These are phyloP conservation scores for Xestia xanthographa DNA, from an alignment of 2,888 invertebrate genomes.

Conservation along the genomic window DNA sequence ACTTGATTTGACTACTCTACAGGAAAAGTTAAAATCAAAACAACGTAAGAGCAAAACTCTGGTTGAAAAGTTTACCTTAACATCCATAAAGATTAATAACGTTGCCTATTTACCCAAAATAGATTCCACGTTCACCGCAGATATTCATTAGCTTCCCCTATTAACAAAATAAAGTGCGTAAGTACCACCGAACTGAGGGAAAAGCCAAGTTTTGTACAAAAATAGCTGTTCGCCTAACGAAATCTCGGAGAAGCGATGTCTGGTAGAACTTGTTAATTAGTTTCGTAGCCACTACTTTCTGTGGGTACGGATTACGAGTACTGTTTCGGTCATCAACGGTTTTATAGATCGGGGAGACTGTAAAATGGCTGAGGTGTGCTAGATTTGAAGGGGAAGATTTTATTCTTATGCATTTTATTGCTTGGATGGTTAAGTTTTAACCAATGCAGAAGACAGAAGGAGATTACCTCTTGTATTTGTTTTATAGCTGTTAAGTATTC, in stretches of 20 bases:
- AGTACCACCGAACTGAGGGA: constrained; percentile 36
- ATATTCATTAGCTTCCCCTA: constrained; percentile 49
- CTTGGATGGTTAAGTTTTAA: too few relatives aligned
- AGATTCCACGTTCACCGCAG: constrained; percentile 17
- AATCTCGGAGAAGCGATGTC: constrained; percentile 74
- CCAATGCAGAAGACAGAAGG: too few relatives aligned
- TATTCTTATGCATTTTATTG: neutral
- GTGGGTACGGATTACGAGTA: constrained; percentile 66
- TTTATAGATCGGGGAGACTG: constrained; percentile 8
- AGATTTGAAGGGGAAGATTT: neutral
- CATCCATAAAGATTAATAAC: constrained; percentile 3
- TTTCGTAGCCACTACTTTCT: constrained; percentile 81
- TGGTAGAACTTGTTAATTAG: constrained; percentile 85
- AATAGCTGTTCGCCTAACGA: constrained; percentile 82
- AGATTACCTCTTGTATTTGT: too few relatives aligned
- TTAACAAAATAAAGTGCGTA: constrained; percentile 67
- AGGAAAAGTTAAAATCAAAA: neutral
- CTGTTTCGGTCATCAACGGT: constrained; percentile 11
- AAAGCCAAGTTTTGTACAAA: constrained; percentile 70
- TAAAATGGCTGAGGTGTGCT: neutral
- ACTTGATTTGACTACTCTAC: neutral
- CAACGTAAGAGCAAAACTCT: neutral
- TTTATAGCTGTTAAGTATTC: too few relatives aligned
- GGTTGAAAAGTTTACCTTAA: neutral
- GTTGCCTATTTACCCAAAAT: constrained; percentile 10